phyloP scores from a whole-genome alignment of 2,888 invertebrate genomes.

The Cryptocephalus moraei region DNA sequence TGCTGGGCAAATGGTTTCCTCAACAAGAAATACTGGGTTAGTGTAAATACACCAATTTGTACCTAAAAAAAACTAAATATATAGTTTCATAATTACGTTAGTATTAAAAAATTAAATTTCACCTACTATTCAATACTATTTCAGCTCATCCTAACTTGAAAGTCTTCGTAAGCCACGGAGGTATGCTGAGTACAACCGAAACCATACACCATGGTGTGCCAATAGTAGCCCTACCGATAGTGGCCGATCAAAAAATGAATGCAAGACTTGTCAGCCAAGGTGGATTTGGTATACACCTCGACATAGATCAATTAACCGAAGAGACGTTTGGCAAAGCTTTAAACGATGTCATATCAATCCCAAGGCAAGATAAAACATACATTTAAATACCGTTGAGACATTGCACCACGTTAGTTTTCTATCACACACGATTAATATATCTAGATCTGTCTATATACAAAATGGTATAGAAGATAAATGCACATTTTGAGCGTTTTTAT shows the following conservation, averaged over 20 bases:
- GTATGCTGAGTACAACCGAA: constrained; percentile 40
- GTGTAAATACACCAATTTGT: too few relatives aligned
- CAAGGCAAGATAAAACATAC: constrained; percentile 23
- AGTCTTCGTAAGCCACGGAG: constrained; percentile 41
- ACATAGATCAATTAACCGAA: constrained; percentile 33
- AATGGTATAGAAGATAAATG: too few relatives aligned
- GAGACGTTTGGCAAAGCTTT: constrained; percentile 24
- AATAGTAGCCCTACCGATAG: constrained; percentile 42
- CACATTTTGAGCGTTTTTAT: too few relatives aligned
- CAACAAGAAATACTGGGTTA: constrained; percentile 39
- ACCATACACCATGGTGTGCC: constrained; percentile 41
- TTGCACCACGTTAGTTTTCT: too few relatives aligned
- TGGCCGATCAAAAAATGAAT: constrained; percentile 43
- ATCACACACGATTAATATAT: too few relatives aligned
- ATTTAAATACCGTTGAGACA: too few relatives aligned
- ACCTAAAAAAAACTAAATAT: too few relatives aligned
- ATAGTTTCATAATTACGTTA: too few relatives aligned
- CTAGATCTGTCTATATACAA: too few relatives aligned
- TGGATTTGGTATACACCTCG: constrained; percentile 36
- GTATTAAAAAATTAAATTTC: too few relatives aligned
- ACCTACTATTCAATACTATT: too few relatives aligned
- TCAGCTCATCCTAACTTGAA: constrained; percentile 39
- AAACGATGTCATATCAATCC: constrained; percentile 23
- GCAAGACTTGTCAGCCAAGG: constrained; percentile 35
- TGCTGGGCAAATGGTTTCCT: constrained; percentile 54